A percentile compares a stretch with the other conserved stretches of the same genome.
phyloP scores from a whole-genome alignment of 2,797 vertebrate genomes.

The Falco concolor region DNA sequence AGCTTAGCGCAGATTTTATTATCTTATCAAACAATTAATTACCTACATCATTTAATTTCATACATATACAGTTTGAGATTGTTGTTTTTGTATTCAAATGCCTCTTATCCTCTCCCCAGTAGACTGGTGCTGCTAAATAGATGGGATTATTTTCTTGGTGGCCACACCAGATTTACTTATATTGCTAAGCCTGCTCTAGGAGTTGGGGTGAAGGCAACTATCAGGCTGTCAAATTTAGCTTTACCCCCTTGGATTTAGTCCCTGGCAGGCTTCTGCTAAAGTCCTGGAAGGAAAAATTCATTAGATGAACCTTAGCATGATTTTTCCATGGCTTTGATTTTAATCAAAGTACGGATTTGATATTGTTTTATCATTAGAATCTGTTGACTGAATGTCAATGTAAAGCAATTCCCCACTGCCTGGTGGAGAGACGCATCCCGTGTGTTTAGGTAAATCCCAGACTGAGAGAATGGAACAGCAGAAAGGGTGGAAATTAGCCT shows the following conservation, averaged over 20 bases:
- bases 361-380: constrained; percentile 59
- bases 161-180: constrained; percentile 7
- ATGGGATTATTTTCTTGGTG: constrained; percentile 57
- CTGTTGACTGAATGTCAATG: constrained; percentile 37
- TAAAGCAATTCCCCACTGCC: not conserved
- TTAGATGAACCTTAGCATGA: constrained; percentile 39
- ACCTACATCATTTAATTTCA: constrained; percentile 38
- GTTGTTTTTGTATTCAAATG: constrained; percentile 26
- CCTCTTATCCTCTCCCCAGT: constrained; percentile 35
- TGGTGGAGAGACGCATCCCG: not conserved
- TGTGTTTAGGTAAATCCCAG: constrained; percentile 54
- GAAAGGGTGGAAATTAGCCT: constrained; percentile 57
- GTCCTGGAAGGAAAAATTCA: constrained; percentile 29
- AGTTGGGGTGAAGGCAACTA: not conserved
- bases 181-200: not conserved
- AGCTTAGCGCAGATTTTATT: constrained; percentile 24
- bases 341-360: constrained; percentile 57
- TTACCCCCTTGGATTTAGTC: not conserved
- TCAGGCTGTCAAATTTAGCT: not conserved
- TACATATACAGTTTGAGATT: not conserved
- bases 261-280: not conserved
- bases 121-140: constrained; percentile 28
- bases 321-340: constrained; percentile 56
- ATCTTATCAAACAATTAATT: constrained; percentile 61
- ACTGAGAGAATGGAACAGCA: constrained; percentile 17